A percentile compares a stretch with the other conserved stretches of the same genome.
These are phyloP conservation scores for Tapera naevia DNA, from an alignment of 2,797 vertebrate genomes.

Conservation along the genomic window DNA sequence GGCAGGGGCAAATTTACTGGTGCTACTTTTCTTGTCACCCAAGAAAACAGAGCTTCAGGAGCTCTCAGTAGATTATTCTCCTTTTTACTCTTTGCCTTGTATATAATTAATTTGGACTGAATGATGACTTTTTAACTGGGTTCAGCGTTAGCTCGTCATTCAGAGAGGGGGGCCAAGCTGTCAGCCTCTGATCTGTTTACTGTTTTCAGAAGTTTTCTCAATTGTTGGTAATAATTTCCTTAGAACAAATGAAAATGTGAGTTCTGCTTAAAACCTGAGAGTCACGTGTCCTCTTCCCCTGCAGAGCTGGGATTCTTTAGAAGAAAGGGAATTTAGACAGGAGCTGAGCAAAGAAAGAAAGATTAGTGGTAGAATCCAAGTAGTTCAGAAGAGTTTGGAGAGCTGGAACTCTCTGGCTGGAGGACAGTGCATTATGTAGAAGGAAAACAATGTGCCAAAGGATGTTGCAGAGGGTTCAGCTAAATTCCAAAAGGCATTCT, in stretches of 20 bases:
- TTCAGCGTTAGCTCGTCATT: background rate
- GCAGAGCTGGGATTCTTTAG: background rate
- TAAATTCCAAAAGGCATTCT: background rate
- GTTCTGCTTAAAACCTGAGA: background rate
- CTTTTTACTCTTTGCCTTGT: background rate
- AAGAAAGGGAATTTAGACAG: background rate
- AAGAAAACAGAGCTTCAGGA: background rate
- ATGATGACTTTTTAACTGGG: conserved; percentile 4
- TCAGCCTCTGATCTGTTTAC: background rate
- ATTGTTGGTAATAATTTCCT: background rate
- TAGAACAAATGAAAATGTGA: background rate
- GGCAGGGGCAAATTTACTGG: background rate
- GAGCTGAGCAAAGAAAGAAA: background rate
- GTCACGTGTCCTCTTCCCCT: background rate
- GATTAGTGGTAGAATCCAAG: background rate
- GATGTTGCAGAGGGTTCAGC: background rate
- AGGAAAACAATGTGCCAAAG: background rate
- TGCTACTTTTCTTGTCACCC: background rate
- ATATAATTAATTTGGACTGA: conserved; percentile 21
- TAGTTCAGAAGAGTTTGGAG: background rate
- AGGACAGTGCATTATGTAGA: background rate
- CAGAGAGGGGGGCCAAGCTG: background rate
- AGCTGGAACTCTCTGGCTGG: background rate
- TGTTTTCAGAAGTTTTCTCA: conserved; percentile 5
- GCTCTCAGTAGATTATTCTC: background rate